Percentiles rank a stretch among this genome's conserved stretches.
Conservation (phyloP, 2,113 vertebrate species). For the Salvelinus namaycush region DNA sequence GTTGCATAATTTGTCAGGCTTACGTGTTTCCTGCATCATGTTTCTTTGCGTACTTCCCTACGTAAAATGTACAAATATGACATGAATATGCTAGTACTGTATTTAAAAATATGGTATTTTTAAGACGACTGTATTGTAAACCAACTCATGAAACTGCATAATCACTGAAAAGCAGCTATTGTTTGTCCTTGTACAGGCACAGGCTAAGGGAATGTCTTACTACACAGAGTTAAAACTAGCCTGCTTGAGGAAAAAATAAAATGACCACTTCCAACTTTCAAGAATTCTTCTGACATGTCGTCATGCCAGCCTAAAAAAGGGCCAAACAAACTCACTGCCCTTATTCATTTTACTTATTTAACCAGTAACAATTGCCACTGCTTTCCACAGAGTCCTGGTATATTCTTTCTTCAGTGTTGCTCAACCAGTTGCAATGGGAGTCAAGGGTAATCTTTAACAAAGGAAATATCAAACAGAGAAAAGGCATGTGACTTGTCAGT, state of each 20-base stretch:
- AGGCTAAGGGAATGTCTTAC: not conserved
- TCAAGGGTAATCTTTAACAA: constrained; percentile 42
- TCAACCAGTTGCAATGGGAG: not conserved
- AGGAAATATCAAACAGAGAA: constrained; percentile 26
- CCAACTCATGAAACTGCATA: not conserved
- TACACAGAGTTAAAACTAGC: not conserved
- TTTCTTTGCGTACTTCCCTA: not conserved
- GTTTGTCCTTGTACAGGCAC: too few species aligned
- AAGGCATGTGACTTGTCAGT: constrained; percentile 49
- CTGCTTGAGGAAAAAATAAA: not conserved
- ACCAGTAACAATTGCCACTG: not conserved
- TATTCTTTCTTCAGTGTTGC: not conserved
- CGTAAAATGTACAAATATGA: not conserved
- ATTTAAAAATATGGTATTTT: not conserved
- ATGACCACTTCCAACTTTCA: too few species aligned
- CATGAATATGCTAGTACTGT: not conserved
- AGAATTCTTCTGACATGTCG: not conserved
- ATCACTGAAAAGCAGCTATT: too few species aligned
- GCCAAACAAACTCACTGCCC: too few species aligned
- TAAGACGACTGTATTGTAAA: not conserved
- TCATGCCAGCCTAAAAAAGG: not conserved
- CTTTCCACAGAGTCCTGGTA: not conserved
- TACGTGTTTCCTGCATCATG: not conserved
- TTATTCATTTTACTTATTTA: too few species aligned
- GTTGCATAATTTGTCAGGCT: not conserved